Base-by-base conservation (phyloP, 92 coral and sea anemone species). In the Porites divaricata region DNA sequence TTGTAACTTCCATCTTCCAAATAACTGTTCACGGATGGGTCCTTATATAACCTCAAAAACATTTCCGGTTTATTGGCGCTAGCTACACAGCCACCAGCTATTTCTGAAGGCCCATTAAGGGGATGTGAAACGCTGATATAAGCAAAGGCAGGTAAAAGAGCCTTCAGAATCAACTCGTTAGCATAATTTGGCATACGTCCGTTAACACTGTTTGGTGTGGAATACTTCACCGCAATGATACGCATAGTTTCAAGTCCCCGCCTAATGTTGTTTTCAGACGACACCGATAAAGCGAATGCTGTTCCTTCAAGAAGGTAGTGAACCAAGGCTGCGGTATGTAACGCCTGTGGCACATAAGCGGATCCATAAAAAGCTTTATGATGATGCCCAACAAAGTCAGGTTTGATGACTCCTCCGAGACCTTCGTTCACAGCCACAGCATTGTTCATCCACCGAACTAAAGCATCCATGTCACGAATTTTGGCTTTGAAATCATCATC, bases 351-450 rank as follows among this genome's bases (percentile, higher is more conserved):
- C 1, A 76, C 81, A 69, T 92, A 89, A 0, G 87, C 89, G 13
- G 90, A 69, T 2, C 72, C 88, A 54, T 88, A 89, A 68, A 84
- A 88, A 9, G 85, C 54, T 48, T 84, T 85, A 70, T 88, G 95
- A 65, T 88, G 92, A 87, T 74, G 86, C 63, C 90, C 88, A n/a
- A 87, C 81, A 51, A 73, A 91, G 72, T 93, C 97, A 22, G 97
- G 97, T 64, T 93, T 93, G 53, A 93, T 79, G 22, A 91, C 75
- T 24, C 97, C 91, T 8, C 92, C 94, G 16, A 93, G 57, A 6
- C 84, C 97, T 23, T 92, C 62, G 61, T 93, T 93, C 21, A 91
- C 66, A 15, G 83, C 70, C 26, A 93, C 41, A 22, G 87, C 88
- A 15, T 86, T 76, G 25, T 93, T 72, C 67, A 82, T 45, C 97